Evolutionary conservation across 2,888 invertebrate genomes (phyloP).

Genomic region (Arge pagana): DNA sequence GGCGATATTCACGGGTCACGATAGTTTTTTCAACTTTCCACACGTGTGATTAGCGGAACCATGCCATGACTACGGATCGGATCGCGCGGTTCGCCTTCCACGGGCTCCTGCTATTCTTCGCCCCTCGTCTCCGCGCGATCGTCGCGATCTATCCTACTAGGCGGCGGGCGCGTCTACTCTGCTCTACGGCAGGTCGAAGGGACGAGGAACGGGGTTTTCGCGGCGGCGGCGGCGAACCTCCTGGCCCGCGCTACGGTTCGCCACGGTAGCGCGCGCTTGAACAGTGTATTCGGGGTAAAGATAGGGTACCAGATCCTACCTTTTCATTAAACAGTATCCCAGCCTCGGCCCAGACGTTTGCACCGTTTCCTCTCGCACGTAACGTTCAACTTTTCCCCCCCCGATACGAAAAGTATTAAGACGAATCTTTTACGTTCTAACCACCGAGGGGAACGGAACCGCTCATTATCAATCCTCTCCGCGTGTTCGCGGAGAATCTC

Average conservation of each 20-base stretch:
- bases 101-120: too few relatives aligned
- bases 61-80: neutral
- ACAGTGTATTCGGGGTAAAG: constrained; percentile 19
- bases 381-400: neutral
- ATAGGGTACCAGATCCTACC: constrained; percentile 20
- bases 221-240: too few relatives aligned
- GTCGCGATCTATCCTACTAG: constrained; percentile 1
- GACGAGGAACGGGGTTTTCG: too few relatives aligned
- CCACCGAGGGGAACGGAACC: too few relatives aligned
- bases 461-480: too few relatives aligned
- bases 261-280: constrained; percentile 16
- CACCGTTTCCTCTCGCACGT: constrained; percentile 1
- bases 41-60: constrained; percentile 1
- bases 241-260: constrained; percentile 12
- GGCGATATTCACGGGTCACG: constrained; percentile 53
- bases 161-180: constrained; percentile 7
- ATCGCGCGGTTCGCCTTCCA: constrained; percentile 5
- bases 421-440: neutral
- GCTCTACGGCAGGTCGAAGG: too few relatives aligned
- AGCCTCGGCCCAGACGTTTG: constrained; percentile 1
- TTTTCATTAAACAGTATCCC: constrained; percentile 22
- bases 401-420: neutral
- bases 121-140: constrained; percentile 5
- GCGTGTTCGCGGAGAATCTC: too few relatives aligned
- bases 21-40: neutral